Evolutionary conservation across 2,888 invertebrate genomes (phyloP).

Genomic region (Galeopsomyia nigrocyanea): DNA sequence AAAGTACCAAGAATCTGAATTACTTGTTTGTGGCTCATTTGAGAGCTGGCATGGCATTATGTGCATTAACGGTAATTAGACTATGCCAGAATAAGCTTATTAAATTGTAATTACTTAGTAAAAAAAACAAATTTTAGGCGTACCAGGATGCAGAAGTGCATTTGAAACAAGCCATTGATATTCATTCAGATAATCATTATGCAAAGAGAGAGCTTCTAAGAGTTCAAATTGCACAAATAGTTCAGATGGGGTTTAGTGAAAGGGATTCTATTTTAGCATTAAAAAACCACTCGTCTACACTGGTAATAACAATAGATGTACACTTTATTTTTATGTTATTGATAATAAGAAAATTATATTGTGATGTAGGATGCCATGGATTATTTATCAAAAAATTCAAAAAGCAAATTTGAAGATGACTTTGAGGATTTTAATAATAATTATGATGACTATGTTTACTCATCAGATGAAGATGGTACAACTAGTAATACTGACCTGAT

Average conservation of each 20-base stretch:
- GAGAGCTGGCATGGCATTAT: conserved; percentile 9
- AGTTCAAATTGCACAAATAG: not conserved
- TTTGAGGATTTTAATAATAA: not conserved
- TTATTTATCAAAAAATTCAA: not conserved
- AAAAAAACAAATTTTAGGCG: not conserved
- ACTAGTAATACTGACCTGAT: not conserved
- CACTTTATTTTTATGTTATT: not conserved
- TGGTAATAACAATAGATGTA: not conserved
- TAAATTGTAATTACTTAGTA: no score
- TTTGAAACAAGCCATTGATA: not conserved
- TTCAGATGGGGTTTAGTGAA: not conserved
- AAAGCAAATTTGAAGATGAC: no score
- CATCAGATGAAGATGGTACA: conserved; percentile 17
- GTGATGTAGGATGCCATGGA: not conserved
- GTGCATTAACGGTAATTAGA: conserved; percentile 3
- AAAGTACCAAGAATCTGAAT: not conserved
- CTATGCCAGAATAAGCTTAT: not conserved
- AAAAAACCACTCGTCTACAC: not conserved
- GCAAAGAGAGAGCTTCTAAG: not conserved
- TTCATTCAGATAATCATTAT: no score
- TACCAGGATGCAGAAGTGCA: conserved; percentile 7
- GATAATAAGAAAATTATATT: not conserved
- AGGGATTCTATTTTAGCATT: conserved; percentile 9
- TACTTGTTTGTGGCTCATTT: conserved; percentile 13
- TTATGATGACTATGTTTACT: not conserved